These are phyloP conservation scores for Vanessa tameamea DNA, from an alignment of 1,140 invertebrate species.

Conservation along the genomic window DNA sequence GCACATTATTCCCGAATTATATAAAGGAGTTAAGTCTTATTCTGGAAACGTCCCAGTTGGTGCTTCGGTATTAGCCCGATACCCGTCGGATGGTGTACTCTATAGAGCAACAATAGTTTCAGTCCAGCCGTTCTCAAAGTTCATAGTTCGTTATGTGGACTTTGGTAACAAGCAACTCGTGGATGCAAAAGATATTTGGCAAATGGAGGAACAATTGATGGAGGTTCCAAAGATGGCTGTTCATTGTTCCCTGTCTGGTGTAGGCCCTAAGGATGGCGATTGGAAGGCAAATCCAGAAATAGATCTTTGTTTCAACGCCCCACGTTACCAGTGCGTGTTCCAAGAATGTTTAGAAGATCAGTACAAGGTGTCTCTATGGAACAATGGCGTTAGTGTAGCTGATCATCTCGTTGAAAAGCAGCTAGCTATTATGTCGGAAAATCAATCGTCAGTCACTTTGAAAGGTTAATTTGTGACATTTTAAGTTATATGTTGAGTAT, in stretches of 20 bases:
- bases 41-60: constrained; percentile 77
- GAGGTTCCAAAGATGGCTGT: constrained; percentile 86
- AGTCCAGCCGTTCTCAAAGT: constrained; percentile 79
- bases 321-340: constrained; percentile 80
- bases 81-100: constrained; percentile 85
- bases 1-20: constrained; percentile 85
- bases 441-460: constrained; percentile 67
- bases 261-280: constrained; percentile 77
- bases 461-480: constrained; percentile 55
- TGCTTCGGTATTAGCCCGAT: constrained; percentile 84
- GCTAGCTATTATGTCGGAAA: constrained; percentile 60
- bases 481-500: neutral
- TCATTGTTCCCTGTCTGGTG: constrained; percentile 83
- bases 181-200: constrained; percentile 83
- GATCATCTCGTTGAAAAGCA: constrained; percentile 69
- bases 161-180: constrained; percentile 86
- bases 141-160: constrained; percentile 86
- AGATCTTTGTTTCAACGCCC: constrained; percentile 82
- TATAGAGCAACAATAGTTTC: constrained; percentile 85
- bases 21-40: constrained; percentile 80
- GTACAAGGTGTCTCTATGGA: constrained; percentile 80
- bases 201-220: constrained; percentile 84
- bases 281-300: constrained; percentile 82
- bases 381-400: constrained; percentile 68
- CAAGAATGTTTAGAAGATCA: constrained; percentile 73